Evolutionary conservation across 2,113 vertebrate species (phyloP).

Genomic region (Phycodurus eques): DNA sequence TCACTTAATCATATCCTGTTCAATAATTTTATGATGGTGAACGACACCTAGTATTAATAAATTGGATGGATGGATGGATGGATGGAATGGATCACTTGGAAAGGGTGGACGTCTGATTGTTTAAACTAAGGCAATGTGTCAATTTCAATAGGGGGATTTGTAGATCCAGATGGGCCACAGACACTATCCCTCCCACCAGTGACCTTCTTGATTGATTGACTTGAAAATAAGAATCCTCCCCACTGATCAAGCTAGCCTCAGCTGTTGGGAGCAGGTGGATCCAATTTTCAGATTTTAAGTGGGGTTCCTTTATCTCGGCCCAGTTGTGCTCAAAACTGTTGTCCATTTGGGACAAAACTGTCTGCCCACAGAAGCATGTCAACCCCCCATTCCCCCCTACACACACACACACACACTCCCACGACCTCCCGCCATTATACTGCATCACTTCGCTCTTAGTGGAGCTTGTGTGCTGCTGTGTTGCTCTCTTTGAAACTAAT

Average conservation of each 20-base stretch:
- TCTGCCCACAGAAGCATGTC: constrained; percentile 37
- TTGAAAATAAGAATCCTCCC: constrained; percentile 49
- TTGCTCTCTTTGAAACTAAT: constrained; percentile 36
- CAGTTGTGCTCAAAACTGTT: constrained; percentile 39
- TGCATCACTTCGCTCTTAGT: constrained; percentile 38
- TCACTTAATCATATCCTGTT: neutral
- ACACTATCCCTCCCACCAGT: constrained; percentile 24
- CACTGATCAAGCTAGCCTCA: constrained; percentile 42
- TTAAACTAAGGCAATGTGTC: constrained; percentile 9
- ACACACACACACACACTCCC: constrained; percentile 26
- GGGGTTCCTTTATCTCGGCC: constrained; percentile 25
- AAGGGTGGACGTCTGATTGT: neutral
- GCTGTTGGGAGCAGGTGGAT: constrained; percentile 58
- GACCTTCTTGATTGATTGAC: constrained; percentile 39
- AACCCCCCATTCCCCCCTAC: constrained; percentile 33
- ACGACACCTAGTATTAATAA: neutral
- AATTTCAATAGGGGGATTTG: constrained; percentile 4
- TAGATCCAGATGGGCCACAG: constrained; percentile 40
- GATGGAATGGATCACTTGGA: neutral
- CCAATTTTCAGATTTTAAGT: constrained; percentile 35
- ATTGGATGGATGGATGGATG: neutral
- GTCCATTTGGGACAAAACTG: constrained; percentile 38
- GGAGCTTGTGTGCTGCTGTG: constrained; percentile 18
- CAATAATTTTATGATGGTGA: neutral
- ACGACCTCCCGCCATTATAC: constrained; percentile 20